Conservation (phyloP, 2,113 vertebrate species). For the Oxygymnocypris stewartii region DNA sequence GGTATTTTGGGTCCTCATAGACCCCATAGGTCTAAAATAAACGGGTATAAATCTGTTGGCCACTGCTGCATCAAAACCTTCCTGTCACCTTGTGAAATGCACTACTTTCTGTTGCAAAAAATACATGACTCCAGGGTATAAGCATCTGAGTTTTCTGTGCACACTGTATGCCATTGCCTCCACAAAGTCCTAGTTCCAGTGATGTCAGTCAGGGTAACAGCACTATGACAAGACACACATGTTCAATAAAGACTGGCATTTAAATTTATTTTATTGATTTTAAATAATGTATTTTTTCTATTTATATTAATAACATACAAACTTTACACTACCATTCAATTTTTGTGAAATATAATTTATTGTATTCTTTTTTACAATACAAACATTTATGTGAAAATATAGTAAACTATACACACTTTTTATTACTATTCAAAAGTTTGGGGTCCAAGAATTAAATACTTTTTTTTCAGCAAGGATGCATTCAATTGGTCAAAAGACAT, state of each 20-base stretch:
- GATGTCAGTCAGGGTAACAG: background rate
- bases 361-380: no score
- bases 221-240: background rate
- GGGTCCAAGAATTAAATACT: no score
- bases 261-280: background rate
- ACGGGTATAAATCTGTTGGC: conserved; percentile 18
- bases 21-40: conserved; percentile 39
- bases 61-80: conserved; percentile 34
- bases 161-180: background rate
- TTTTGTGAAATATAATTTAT: background rate
- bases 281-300: no score
- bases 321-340: no score
- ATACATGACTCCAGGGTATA: conserved; percentile 11
- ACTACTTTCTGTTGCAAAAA: conserved; percentile 26
- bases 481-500: no score
- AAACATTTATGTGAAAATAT: no score
- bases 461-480: no score
- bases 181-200: background rate
- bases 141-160: background rate
- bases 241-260: background rate
- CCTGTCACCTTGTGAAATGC: conserved; percentile 37
- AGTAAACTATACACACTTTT: background rate
- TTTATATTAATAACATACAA: no score
- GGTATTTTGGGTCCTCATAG: conserved; percentile 41
- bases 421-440: background rate